These are phyloP conservation scores for Saguinus midas DNA, from an alignment of 2,113 vertebrate genomes.

Conservation along the genomic window DNA sequence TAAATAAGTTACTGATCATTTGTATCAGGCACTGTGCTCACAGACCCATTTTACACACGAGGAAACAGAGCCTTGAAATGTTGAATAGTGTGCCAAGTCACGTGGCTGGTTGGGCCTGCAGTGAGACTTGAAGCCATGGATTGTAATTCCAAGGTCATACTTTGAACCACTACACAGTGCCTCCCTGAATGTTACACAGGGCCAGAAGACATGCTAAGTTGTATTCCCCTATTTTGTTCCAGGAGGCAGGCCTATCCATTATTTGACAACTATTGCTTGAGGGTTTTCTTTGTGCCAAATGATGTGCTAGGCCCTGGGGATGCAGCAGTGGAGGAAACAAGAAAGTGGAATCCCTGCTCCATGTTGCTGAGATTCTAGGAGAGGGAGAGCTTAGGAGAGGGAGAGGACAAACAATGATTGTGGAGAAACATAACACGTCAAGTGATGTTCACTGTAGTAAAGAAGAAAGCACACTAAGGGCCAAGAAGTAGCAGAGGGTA, in stretches of 20 bases:
- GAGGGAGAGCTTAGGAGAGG: not conserved
- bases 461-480: not conserved
- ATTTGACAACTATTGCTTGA: not conserved
- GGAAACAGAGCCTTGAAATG: not conserved
- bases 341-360: not conserved
- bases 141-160: not conserved
- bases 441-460: not conserved
- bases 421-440: fast-evolving
- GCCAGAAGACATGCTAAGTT: not conserved
- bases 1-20: not conserved
- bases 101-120: not conserved
- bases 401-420: not conserved
- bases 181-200: not conserved
- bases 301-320: not conserved
- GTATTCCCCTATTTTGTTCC: not conserved
- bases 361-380: not conserved
- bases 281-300: not conserved
- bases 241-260: not conserved
- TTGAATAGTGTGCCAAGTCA: not conserved
- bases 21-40: not conserved
- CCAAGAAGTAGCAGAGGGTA: not conserved
- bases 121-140: not conserved
- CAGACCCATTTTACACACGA: not conserved
- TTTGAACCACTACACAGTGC: not conserved
- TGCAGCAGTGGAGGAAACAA: not conserved